A percentile compares a stretch with the other conserved stretches of the same genome.
These are phyloP conservation scores for Hydrotaea diabolus DNA, from an alignment of 2,888 invertebrate genomes.

Conservation along the genomic window DNA sequence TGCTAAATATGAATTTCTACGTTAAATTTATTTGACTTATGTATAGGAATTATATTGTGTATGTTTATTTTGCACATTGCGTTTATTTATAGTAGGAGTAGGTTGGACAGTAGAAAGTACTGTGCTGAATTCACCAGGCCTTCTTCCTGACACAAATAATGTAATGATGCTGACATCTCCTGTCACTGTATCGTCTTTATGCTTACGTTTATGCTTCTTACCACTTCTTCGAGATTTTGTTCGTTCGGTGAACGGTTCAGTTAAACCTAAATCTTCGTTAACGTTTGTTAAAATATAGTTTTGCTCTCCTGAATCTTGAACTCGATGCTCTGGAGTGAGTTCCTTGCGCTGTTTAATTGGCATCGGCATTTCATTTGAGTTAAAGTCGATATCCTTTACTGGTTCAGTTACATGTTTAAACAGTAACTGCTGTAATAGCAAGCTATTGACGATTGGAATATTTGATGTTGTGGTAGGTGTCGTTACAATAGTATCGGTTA, in stretches of 20 bases:
- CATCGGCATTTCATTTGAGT: not conserved
- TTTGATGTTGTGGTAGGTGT: slow-evolving; percentile 87
- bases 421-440: slow-evolving; percentile 84
- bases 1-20: too few relatives aligned
- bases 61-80: slow-evolving; percentile 70
- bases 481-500: slow-evolving; percentile 92
- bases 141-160: slow-evolving; percentile 92
- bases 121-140: slow-evolving; percentile 95
- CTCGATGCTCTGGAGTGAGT: slow-evolving; percentile 53
- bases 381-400: not conserved
- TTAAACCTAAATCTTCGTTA: not conserved
- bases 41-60: too few relatives aligned
- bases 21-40: too few relatives aligned
- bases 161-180: slow-evolving; percentile 90
- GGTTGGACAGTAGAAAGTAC: slow-evolving; percentile 92
- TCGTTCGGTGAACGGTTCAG: slow-evolving; percentile 62
- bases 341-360: not conserved
- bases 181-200: slow-evolving; percentile 69
- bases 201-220: slow-evolving; percentile 71
- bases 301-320: slow-evolving; percentile 68
- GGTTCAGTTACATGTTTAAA: slow-evolving; percentile 81
- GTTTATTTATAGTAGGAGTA: slow-evolving; percentile 84
- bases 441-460: slow-evolving; percentile 83
- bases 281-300: slow-evolving; percentile 44
- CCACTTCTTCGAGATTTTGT: slow-evolving; percentile 73